Conservation (phyloP, 2,113 vertebrate genomes). For the Poeciliopsis turrubarensis region DNA sequence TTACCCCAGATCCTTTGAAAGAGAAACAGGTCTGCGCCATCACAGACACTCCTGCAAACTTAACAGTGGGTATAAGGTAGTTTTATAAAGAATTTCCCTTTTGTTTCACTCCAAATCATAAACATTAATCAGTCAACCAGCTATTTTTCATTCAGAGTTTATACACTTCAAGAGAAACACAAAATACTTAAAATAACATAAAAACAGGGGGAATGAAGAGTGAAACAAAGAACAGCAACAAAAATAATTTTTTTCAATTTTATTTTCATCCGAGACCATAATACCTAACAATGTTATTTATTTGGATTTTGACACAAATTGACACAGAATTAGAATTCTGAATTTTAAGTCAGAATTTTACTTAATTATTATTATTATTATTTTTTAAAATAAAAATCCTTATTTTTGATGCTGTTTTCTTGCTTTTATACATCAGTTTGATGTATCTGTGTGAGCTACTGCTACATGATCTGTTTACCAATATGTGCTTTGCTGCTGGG, state of each 20-base stretch:
- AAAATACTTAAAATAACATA: neutral
- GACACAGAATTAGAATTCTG: too few species aligned
- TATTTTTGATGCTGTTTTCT: neutral
- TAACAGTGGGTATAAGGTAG: neutral
- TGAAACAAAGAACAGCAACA: neutral
- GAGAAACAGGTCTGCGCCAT: neutral
- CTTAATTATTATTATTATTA: too few species aligned
- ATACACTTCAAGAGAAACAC: neutral
- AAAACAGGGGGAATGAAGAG: neutral
- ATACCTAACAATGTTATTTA: too few species aligned
- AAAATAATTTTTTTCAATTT: neutral
- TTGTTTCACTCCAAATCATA: neutral
- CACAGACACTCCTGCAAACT: neutral
- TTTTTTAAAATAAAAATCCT: too few species aligned
- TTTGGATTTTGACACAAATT: too few species aligned
- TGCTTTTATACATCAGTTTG: conserved; percentile 4
- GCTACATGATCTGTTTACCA: conserved; percentile 72
- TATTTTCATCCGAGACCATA: too few species aligned
- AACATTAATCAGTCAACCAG: neutral
- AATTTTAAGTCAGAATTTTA: too few species aligned
- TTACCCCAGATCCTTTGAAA: neutral
- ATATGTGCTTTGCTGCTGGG: conserved; percentile 29
- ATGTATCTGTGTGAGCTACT: conserved; percentile 36
- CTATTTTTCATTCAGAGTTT: too few species aligned
- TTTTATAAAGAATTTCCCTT: neutral